phyloP scores from a whole-genome alignment of 2,797 vertebrate species.

The Smutsia temminckii region DNA sequence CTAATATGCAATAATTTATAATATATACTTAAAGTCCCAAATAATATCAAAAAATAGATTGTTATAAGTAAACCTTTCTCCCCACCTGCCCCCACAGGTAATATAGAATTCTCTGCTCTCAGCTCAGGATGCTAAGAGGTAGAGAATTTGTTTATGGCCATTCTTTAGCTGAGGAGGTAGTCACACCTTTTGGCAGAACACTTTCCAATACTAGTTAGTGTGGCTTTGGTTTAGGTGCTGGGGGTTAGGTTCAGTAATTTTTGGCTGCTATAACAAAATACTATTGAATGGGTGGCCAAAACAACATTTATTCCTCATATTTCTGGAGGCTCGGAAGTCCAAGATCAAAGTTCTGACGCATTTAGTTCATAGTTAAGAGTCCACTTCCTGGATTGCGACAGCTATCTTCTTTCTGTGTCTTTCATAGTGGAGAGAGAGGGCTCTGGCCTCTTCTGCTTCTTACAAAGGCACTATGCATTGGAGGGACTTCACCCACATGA shows the following conservation, averaged over 20 bases:
- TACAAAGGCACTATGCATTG: background rate
- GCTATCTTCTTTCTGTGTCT: background rate
- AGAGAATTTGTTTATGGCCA: background rate
- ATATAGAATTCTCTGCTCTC: background rate
- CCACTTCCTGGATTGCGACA: background rate
- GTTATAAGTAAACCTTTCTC: background rate
- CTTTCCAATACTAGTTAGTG: background rate
- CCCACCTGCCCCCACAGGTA: background rate
- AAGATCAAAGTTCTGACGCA: background rate
- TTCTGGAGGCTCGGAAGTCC: background rate
- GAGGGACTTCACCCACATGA: background rate
- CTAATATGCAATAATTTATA: background rate
- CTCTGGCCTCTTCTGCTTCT: background rate
- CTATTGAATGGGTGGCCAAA: background rate
- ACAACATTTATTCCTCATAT: background rate
- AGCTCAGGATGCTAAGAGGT: background rate
- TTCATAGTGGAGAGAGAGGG: background rate
- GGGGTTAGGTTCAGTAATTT: background rate
- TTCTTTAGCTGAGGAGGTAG: background rate
- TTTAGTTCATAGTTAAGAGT: background rate
- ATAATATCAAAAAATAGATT: background rate
- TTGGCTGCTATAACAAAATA: background rate
- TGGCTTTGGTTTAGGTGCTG: slow-evolving; percentile 21
- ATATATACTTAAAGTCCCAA: background rate
- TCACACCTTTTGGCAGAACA: background rate